phyloP scores from a whole-genome alignment of 2,797 vertebrate genomes.

The Urocyon cinereoargenteus region DNA sequence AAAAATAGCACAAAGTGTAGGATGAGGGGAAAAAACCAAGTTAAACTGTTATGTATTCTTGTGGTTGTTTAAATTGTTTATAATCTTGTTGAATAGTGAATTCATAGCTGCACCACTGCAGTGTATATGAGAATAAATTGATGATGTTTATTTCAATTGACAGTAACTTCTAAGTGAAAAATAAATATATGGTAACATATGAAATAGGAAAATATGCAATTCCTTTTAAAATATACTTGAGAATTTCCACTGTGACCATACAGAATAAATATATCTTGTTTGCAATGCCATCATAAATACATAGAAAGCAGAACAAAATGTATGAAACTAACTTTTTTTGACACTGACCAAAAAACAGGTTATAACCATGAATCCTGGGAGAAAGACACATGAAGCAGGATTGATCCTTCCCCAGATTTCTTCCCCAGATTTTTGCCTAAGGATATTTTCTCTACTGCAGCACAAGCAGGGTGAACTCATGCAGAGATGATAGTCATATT shows the following conservation, averaged over 20 bases:
- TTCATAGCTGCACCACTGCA: background rate
- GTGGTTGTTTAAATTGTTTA: background rate
- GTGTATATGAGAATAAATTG: background rate
- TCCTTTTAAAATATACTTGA: background rate
- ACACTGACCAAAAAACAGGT: background rate
- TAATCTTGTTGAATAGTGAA: background rate
- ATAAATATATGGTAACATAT: background rate
- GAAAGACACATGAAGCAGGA: background rate
- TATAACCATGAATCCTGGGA: background rate
- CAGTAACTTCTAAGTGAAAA: background rate
- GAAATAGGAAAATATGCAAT: background rate
- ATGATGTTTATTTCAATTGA: background rate
- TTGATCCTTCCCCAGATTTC: no score
- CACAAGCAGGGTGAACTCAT: background rate
- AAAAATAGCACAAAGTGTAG: background rate
- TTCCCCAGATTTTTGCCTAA: background rate
- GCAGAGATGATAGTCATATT: background rate
- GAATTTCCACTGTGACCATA: background rate
- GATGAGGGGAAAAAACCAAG: background rate
- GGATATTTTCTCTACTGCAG: background rate
- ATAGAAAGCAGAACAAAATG: background rate
- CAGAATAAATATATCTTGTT: background rate
- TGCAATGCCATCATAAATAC: background rate
- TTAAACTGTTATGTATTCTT: background rate
- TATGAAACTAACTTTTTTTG: background rate